These are phyloP conservation scores for Microtus oregoni DNA, from an alignment of 2,113 vertebrate species.

Conservation along the genomic window DNA sequence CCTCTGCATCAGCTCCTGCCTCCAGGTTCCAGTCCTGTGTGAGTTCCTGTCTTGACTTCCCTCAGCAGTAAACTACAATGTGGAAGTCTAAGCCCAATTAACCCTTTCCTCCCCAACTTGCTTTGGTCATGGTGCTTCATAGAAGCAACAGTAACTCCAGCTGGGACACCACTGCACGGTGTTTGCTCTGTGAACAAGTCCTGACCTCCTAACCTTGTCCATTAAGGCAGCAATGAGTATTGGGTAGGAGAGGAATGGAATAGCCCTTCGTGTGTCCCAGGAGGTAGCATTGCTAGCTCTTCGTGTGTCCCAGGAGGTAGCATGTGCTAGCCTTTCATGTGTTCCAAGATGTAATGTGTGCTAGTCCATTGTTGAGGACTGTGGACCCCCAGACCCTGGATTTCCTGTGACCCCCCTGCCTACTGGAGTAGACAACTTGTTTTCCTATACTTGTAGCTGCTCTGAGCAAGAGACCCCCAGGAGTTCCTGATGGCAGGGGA, in stretches of 20 bases:
- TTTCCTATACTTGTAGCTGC: too few relatives aligned
- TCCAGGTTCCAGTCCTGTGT: background rate
- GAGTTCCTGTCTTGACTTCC: background rate
- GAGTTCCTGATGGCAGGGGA: too few relatives aligned
- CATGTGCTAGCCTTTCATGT: background rate
- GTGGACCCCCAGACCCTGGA: too few relatives aligned
- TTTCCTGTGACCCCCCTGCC: too few relatives aligned
- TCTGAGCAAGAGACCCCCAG: too few relatives aligned
- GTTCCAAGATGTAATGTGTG: too few relatives aligned
- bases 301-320: too few relatives aligned
- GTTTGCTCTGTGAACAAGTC: background rate
- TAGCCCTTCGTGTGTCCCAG: too few relatives aligned
- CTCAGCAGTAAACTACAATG: background rate
- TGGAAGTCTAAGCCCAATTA: background rate
- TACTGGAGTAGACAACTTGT: too few relatives aligned
- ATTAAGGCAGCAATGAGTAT: fast-evolving
- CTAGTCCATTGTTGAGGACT: too few relatives aligned
- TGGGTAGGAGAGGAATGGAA: background rate
- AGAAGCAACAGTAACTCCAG: background rate
- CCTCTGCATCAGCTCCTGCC: background rate
- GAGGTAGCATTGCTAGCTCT: background rate
- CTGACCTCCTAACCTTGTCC: background rate
- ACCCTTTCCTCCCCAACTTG: background rate
- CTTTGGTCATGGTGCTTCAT: background rate
- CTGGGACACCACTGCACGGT: background rate